Evolutionary conservation across 2,888 invertebrate species (phyloP).

Genomic region (Brachyptera putata): DNA sequence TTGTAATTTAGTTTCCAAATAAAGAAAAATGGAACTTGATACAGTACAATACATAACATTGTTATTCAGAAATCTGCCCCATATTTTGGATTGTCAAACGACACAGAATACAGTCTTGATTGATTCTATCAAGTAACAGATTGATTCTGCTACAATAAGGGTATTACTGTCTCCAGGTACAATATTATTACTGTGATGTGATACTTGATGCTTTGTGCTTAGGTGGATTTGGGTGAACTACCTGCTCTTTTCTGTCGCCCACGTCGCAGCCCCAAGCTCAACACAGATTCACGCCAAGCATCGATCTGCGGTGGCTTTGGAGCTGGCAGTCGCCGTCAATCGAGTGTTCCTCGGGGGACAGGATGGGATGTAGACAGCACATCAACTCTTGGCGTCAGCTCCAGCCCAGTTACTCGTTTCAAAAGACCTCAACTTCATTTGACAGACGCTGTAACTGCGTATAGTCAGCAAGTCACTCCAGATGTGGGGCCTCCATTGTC

Average conservation of each 20-base stretch:
- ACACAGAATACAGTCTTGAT: too few species aligned
- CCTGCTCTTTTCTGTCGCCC: constrained; percentile 82
- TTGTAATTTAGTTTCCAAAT: too few species aligned
- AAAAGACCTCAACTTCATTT: constrained; percentile 50
- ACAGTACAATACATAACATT: too few species aligned
- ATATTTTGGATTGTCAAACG: too few species aligned
- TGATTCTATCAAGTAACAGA: too few species aligned
- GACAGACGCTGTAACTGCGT: constrained; percentile 48
- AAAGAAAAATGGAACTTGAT: too few species aligned
- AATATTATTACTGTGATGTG: too few species aligned
- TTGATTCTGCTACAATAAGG: too few species aligned
- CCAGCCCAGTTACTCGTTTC: constrained; percentile 47
- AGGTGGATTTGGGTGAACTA: constrained; percentile 61
- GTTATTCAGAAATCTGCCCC: too few species aligned
- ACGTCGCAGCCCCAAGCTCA: constrained; percentile 70
- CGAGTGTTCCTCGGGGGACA: constrained; percentile 56
- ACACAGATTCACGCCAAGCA: constrained; percentile 72
- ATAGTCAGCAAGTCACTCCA: constrained; percentile 26
- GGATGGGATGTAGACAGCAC: constrained; percentile 53
- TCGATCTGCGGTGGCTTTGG: constrained; percentile 61
- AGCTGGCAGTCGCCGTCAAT: constrained; percentile 59
- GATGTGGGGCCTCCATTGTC: constrained; percentile 29
- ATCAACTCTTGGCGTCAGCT: constrained; percentile 51
- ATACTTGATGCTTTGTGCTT: too few species aligned
- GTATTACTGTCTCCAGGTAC: too few species aligned